These are phyloP conservation scores for Catocala nupta DNA, from an alignment of 2,888 invertebrate species.

Conservation along the genomic window DNA sequence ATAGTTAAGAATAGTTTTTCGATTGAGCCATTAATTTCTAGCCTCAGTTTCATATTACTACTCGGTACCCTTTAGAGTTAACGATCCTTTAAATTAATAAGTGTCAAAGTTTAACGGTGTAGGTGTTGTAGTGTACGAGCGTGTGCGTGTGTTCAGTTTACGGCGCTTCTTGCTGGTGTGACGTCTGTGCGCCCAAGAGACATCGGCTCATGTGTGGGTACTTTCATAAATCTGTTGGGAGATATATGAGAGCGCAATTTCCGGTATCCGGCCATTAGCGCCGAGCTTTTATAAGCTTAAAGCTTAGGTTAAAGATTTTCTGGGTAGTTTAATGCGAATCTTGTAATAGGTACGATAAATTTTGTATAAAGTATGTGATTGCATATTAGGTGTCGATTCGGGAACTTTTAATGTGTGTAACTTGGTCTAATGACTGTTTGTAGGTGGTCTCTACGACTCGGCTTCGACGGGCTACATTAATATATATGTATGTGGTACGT, in stretches of 20 bases:
- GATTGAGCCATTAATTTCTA: conserved; percentile 34
- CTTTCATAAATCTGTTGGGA: conserved; percentile 96
- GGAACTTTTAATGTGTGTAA: conserved; percentile 87
- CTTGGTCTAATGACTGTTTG: conserved; percentile 84
- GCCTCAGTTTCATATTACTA: conserved; percentile 55
- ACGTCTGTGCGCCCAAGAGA: conserved; percentile 76
- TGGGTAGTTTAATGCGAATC: conserved; percentile 88
- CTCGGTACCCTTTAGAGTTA: conserved; percentile 73
- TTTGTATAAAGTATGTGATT: conserved; percentile 87
- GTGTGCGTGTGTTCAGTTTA: conserved; percentile 56
- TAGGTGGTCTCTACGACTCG: conserved; percentile 50
- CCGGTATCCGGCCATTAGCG: conserved; percentile 95
- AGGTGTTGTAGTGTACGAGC: conserved; percentile 55
- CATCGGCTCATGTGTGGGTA: conserved; percentile 88
- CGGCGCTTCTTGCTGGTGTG: conserved; percentile 49
- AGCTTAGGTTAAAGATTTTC: conserved; percentile 88
- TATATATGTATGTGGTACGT: conserved; percentile 43
- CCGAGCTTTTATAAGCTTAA: conserved; percentile 90
- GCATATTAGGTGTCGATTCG: conserved; percentile 86
- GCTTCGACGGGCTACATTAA: conserved; percentile 40
- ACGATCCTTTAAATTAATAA: conserved; percentile 84
- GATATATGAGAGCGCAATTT: conserved; percentile 97
- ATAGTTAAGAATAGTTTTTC: conserved; percentile 34
- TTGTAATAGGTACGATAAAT: conserved; percentile 88
- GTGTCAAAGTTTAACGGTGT: conserved; percentile 79